phyloP scores from a whole-genome alignment of 1,140 invertebrate species.

The Mylabris phalerata region DNA sequence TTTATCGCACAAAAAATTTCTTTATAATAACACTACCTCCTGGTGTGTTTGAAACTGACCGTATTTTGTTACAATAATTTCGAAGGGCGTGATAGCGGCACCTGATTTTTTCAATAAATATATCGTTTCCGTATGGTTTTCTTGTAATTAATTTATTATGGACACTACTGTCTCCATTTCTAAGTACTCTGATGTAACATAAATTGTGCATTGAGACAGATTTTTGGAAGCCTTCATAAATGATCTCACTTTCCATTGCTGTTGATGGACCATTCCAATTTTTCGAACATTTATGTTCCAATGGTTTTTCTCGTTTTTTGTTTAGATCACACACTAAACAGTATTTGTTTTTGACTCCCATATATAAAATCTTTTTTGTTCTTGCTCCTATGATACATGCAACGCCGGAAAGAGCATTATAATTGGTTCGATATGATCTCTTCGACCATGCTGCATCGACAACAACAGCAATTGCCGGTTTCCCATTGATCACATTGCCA shows the following conservation, averaged over 20 bases:
- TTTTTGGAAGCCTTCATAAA: conserved; percentile 1
- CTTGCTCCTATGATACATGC: conserved; percentile 32
- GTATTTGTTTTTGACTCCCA: conserved; percentile 34
- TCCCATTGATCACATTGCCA: conserved; percentile 4
- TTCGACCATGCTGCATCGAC: conserved; percentile 29
- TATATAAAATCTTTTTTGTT: conserved; percentile 36
- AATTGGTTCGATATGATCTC: conserved; percentile 27
- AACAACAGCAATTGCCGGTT: neutral
- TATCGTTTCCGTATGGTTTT: conserved; percentile 22
- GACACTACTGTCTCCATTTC: conserved; percentile 40
- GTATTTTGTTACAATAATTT: conserved; percentile 18
- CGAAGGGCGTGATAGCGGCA: conserved; percentile 25
- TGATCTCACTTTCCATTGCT: neutral
- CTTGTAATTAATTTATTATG: conserved; percentile 21
- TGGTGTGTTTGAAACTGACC: neutral
- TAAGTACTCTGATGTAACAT: neutral
- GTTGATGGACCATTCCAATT: conserved; percentile 3
- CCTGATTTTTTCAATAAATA: conserved; percentile 30
- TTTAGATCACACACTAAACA: conserved; percentile 32
- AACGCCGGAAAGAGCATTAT: conserved; percentile 29
- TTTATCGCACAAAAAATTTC: too few relatives aligned
- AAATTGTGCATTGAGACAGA: neutral
- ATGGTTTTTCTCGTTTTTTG: conserved; percentile 19
- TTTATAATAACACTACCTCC: too few relatives aligned
- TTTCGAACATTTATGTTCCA: conserved; percentile 1